A percentile compares a stretch with the other conserved stretches of the same genome.
These are phyloP conservation scores for Plectrocnemia conspersa DNA, from an alignment of 1,140 invertebrate species.

Conservation along the genomic window DNA sequence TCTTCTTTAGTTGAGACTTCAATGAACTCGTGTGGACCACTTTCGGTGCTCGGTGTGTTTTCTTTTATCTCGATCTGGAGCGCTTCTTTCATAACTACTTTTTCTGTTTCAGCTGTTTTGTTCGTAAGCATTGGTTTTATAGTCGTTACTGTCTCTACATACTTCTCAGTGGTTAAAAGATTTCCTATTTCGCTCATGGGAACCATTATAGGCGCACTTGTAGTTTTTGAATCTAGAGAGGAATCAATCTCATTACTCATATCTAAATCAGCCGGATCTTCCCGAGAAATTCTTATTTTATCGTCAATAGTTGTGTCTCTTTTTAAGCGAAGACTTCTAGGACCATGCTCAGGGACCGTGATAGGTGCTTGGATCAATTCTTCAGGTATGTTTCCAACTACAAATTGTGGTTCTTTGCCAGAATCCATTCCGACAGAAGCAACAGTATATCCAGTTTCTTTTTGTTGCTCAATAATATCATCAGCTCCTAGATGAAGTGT, in stretches of 20 bases:
- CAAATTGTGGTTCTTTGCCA: slow-evolving; percentile 48
- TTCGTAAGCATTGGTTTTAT: neutral
- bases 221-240: slow-evolving; percentile 7
- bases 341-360: slow-evolving; percentile 57
- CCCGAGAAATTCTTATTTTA: slow-evolving; percentile 40
- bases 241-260: slow-evolving; percentile 48
- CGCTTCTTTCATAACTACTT: neutral
- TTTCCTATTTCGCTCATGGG: slow-evolving; percentile 22
- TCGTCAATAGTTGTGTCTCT: slow-evolving; percentile 36
- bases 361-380: slow-evolving; percentile 51
- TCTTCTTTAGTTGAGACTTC: slow-evolving; percentile 14
- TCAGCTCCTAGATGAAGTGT: slow-evolving; percentile 48
- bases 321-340: slow-evolving; percentile 47
- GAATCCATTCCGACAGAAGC: slow-evolving; percentile 35
- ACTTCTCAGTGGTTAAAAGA: slow-evolving; percentile 20
- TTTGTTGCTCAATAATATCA: slow-evolving; percentile 42
- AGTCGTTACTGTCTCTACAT: neutral
- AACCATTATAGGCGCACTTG: neutral
- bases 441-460: slow-evolving; percentile 39
- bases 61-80: slow-evolving; percentile 4
- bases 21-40: slow-evolving; percentile 12
- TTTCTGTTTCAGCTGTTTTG: slow-evolving; percentile 6
- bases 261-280: slow-evolving; percentile 41
- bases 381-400: slow-evolving; percentile 54
- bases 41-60: neutral